phyloP scores from a whole-genome alignment of 2,113 vertebrate genomes.

The Zonotrichia leucophrys region DNA sequence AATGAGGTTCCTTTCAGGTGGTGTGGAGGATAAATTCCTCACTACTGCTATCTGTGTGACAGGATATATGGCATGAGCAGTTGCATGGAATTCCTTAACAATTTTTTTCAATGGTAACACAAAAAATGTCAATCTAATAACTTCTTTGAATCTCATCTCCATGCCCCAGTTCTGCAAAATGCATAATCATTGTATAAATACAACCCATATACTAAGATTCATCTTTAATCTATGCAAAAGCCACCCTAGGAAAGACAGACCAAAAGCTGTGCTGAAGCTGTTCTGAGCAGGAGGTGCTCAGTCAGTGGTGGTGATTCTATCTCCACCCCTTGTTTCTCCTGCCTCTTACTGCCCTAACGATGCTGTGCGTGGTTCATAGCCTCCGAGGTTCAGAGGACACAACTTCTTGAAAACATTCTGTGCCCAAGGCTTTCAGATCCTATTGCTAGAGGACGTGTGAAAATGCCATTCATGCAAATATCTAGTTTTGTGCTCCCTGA shows the following conservation, averaged over 20 bases:
- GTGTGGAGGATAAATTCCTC: not conserved
- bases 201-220: not conserved
- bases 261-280: not conserved
- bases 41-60: not conserved
- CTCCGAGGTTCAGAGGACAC: not conserved
- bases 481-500: not conserved
- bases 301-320: not conserved
- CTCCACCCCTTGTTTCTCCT: not conserved
- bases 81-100: not conserved
- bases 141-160: not conserved
- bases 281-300: not conserved
- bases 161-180: not conserved
- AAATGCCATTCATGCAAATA: not conserved
- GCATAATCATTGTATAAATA: not conserved
- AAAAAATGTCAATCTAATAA: not conserved
- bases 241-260: not conserved
- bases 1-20: not conserved
- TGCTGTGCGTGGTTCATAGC: not conserved
- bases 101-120: not conserved
- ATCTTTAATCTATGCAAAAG: not conserved
- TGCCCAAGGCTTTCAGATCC: not conserved
- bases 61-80: not conserved
- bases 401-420: not conserved
- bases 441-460: not conserved
- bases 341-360: not conserved